phyloP scores from a whole-genome alignment of 2,888 invertebrate genomes.

The Alcis repandata region DNA sequence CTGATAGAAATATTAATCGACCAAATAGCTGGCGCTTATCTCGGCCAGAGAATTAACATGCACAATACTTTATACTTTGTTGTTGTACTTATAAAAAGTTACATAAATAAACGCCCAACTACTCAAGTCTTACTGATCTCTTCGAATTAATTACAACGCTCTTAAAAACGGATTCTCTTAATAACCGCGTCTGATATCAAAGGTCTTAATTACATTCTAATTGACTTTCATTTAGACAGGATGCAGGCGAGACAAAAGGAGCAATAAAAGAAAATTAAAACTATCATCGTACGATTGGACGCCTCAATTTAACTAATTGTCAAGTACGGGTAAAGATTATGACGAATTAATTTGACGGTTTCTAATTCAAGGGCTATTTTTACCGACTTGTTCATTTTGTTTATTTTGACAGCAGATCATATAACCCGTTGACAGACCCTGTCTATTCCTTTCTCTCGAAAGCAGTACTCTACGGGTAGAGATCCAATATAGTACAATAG shows the following conservation, averaged over 20 bases:
- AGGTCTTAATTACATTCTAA: constrained; percentile 45
- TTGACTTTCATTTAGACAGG: constrained; percentile 55
- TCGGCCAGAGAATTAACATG: too few relatives aligned
- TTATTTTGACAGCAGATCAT: too few relatives aligned
- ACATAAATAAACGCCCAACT: not conserved
- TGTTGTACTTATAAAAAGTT: too few relatives aligned
- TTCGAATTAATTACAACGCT: not conserved
- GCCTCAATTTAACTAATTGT: constrained; percentile 27
- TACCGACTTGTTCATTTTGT: too few relatives aligned
- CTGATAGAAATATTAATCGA: too few relatives aligned
- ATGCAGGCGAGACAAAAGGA: constrained; percentile 71
- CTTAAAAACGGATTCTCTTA: constrained; percentile 21
- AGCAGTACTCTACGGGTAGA: too few relatives aligned
- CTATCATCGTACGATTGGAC: constrained; percentile 40
- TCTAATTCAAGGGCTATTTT: not conserved
- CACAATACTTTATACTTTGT: too few relatives aligned
- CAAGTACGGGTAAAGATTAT: constrained; percentile 34
- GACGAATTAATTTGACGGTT: constrained; percentile 29
- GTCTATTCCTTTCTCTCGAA: too few relatives aligned
- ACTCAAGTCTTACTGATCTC: not conserved
- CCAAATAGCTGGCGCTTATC: too few relatives aligned
- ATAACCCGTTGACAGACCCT: too few relatives aligned
- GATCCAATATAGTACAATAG: too few relatives aligned
- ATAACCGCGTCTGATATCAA: constrained; percentile 28
- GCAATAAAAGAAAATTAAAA: constrained; percentile 58